phyloP scores from a whole-genome alignment of 2,113 vertebrate species.

The Apodemus speciosus region DNA sequence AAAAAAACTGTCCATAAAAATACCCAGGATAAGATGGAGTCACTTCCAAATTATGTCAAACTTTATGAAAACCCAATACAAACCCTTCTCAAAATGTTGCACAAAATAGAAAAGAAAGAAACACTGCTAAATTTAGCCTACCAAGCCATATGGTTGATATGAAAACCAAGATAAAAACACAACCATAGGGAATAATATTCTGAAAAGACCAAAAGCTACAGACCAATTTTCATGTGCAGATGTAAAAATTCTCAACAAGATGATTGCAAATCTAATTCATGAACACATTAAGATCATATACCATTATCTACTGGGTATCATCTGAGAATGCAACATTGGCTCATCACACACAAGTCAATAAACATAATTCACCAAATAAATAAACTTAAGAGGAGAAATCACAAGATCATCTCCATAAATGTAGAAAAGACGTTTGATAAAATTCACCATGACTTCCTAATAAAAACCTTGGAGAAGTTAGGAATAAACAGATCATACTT shows the following conservation, averaged over 20 bases:
- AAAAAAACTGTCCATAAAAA: background rate
- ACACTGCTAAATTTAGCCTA: too few relatives aligned
- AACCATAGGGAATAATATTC: background rate
- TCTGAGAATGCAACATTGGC: background rate
- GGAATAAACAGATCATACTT: too few relatives aligned
- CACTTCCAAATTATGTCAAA: background rate
- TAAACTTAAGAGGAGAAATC: background rate
- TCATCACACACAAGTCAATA: background rate
- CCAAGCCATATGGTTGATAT: background rate
- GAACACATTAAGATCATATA: too few relatives aligned
- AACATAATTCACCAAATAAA: background rate
- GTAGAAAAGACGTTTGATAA: background rate
- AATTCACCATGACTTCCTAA: too few relatives aligned
- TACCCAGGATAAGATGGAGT: background rate
- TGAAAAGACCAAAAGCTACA: background rate
- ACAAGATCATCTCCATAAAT: background rate
- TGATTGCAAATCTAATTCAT: background rate
- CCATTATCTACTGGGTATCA: background rate
- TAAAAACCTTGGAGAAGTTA: too few relatives aligned
- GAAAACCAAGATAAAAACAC: background rate
- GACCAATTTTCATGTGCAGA: background rate
- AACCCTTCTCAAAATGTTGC: background rate
- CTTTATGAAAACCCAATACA: background rate
- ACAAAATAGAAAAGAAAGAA: too few relatives aligned
- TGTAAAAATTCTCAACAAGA: background rate